Conservation (phyloP, 2,113 vertebrate species). For the Asarcornis scutulata region DNA sequence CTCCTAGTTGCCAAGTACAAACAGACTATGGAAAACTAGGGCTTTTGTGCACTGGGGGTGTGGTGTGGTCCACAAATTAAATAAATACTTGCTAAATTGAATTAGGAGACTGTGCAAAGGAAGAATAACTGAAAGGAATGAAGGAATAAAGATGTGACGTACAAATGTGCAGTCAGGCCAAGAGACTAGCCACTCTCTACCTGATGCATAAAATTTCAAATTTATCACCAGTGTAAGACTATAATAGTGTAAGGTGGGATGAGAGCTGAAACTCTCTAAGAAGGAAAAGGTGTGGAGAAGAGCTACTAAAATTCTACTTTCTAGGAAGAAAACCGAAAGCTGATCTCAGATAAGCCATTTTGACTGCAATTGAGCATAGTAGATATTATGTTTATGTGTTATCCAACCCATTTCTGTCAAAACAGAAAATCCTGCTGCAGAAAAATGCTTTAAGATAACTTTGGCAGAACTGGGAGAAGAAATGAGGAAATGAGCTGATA, state of each 20-base stretch:
- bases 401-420: not conserved
- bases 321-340: not conserved
- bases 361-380: not conserved
- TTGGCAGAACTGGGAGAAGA: not conserved
- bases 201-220: not conserved
- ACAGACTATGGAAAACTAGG: not conserved
- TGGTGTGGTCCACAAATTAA: not conserved
- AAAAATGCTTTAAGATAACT: not conserved
- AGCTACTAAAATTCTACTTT: not conserved
- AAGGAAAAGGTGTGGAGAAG: not conserved
- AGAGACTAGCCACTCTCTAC: not conserved
- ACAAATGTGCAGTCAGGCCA: accelerated
- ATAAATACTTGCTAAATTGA: not conserved
- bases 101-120: not conserved
- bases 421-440: not conserved
- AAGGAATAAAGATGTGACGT: not conserved
- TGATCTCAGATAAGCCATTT: not conserved
- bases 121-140: not conserved
- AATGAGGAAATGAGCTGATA: not conserved
- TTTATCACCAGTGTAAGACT: not conserved
- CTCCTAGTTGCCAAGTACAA: not conserved
- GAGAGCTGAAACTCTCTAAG: not conserved
- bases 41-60: not conserved
- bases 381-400: not conserved
- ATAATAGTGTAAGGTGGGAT: not conserved